Base-by-base conservation (phyloP, 1,140 invertebrate genomes). In the Rhagoletis pomonella region DNA sequence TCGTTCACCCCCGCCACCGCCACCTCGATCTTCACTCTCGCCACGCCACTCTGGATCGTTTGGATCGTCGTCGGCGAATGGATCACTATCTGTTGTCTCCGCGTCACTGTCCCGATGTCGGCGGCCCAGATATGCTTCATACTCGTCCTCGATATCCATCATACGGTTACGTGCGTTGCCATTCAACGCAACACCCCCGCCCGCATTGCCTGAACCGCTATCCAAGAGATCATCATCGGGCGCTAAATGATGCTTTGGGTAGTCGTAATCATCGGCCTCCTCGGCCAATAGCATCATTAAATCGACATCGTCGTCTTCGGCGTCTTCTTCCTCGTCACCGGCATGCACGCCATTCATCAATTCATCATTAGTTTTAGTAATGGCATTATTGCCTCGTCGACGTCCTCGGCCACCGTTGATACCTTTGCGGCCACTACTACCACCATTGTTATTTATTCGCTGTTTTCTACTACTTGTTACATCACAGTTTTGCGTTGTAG, bases 41-140 rank as follows among this genome's bases (percentile, higher is more conserved):
- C 88, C 88, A 10, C 90, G 90, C 96, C 96, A 97, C 90, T 97
- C 96, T n/a, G 96, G 96, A 94, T 97, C 96, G 93, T 96, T 96
- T 9, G 96, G 96, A 93, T 97, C 96, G 89, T 96, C 96, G 42
- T 95, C 95, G 58, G 88, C 87, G n/a, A 92, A 92, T 65, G 94
- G 94, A 88, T 95, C 93, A 62, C 95, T 94, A 39, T 94, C 95
- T 47, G 95, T 95, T 89, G 95, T 94, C 14, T 95, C 95, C 39
- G 94, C 94, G 89, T 96, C 95, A 47, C 85, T 90, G 19, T 84
- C 87, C 14, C 87, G 81, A 62, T 59, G 65, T 9, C 65, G 50
- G 3, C 81, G 50, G 7, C 59, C 86, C 19, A 87, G 86, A 47
- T 73, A 84, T 17, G 58, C 47, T n/a, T 84, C 58, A 44, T 44